Conservation (phyloP, 2,888 invertebrate genomes). For the Zhengitettix transpicula region DNA sequence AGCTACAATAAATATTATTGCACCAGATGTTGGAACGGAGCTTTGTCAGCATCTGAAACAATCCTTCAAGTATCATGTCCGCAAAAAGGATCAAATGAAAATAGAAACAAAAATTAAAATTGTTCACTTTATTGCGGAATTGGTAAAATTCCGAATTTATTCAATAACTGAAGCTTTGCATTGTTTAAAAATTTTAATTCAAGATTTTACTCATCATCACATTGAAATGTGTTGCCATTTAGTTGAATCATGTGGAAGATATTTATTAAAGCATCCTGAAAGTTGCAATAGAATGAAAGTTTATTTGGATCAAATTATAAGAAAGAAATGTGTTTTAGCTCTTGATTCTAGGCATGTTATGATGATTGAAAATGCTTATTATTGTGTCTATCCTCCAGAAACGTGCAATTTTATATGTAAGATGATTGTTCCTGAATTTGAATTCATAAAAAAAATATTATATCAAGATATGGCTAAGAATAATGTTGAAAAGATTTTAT, state of each 20-base stretch:
- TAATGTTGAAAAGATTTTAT: slow-evolving; percentile 68
- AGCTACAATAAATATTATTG: slow-evolving; percentile 76
- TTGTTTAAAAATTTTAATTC: slow-evolving; percentile 77
- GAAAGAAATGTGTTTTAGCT: slow-evolving; percentile 69
- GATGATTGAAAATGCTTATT: slow-evolving; percentile 93
- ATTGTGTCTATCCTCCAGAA: slow-evolving; percentile 86
- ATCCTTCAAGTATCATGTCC: slow-evolving; percentile 87
- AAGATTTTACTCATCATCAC: slow-evolving; percentile 86
- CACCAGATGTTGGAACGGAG: slow-evolving; percentile 80
- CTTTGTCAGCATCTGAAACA: slow-evolving; percentile 74
- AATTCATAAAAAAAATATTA: slow-evolving; percentile 75
- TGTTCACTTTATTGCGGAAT: slow-evolving; percentile 85
- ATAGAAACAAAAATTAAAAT: slow-evolving; percentile 67
- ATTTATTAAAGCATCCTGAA: slow-evolving; percentile 75
- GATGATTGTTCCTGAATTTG: slow-evolving; percentile 63
- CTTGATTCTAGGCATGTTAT: slow-evolving; percentile 80
- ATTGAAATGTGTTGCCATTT: slow-evolving; percentile 97
- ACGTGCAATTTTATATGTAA: slow-evolving; percentile 33
- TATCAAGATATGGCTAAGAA: slow-evolving; percentile 50
- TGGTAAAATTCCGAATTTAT: slow-evolving; percentile 87
- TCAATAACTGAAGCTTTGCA: slow-evolving; percentile 84
- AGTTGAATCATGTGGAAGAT: slow-evolving; percentile 85
- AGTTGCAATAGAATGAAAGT: slow-evolving; percentile 86
- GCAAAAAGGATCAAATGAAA: slow-evolving; percentile 58
- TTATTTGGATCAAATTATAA: slow-evolving; percentile 92